Conservation (phyloP, 2,113 vertebrate genomes). For the Actenoides lindsayi region DNA sequence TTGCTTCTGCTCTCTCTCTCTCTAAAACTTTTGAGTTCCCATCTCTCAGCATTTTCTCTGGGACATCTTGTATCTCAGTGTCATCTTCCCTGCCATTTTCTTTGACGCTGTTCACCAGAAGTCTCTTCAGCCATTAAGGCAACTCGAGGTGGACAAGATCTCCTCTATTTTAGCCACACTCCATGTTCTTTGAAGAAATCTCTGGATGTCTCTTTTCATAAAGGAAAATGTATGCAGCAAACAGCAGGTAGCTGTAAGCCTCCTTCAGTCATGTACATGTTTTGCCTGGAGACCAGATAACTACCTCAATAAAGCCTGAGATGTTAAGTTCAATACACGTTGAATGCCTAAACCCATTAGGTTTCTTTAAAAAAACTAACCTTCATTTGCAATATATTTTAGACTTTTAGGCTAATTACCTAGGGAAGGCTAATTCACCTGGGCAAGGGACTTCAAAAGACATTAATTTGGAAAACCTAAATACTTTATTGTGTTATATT, state of each 20-base stretch:
- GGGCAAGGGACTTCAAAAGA: not conserved
- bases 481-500: not conserved
- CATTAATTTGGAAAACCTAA: not conserved
- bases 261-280: not conserved
- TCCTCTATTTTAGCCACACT: not conserved
- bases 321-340: not conserved
- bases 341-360: not conserved
- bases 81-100: not conserved
- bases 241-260: not conserved
- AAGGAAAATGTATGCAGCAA: not conserved
- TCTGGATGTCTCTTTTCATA: not conserved
- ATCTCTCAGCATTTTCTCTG: conserved; percentile 11
- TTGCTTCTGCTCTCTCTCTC: not conserved
- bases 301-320: not conserved
- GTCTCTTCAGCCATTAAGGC: not conserved
- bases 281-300: not conserved
- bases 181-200: not conserved
- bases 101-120: not conserved
- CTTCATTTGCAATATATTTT: not conserved
- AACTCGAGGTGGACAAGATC: not conserved
- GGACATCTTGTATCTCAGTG: not conserved
- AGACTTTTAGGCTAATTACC: not conserved
- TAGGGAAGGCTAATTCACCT: not conserved
- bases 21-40: not conserved
- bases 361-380: not conserved